Evolutionary conservation across 2,113 vertebrate species (phyloP), one percentile per base, ranked within the genome.

Genomic region (Elephantulus edwardii): DNA sequence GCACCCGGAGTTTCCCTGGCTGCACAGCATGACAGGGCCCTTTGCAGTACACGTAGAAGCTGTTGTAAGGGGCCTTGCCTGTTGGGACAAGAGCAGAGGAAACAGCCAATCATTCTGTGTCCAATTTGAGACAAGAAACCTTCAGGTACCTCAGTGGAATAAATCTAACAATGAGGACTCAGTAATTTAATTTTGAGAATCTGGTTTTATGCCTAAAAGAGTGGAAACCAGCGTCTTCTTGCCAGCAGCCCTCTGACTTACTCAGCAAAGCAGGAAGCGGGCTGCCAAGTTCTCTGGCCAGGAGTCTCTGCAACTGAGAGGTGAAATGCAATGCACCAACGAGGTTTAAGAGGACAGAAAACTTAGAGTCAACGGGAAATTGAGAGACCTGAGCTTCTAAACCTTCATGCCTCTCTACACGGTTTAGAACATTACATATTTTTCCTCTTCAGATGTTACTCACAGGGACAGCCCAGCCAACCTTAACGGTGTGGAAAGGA

Each of bases 21-120:
- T 98, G 98, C 74, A 99, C 95, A 2, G 97, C 96, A 13, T 94
- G 93, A 93, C 99, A 99, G 80, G 95, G 92, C 62, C 93, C 95
- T 95, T 99, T 99, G 97, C 99, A 99, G 71, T 97, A 99, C 86
- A 99, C 98, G 30, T 98, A 99, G 95, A 99, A 99, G 71, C 97
- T 98, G 96, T 97, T 98, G 97, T 98, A 97, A 62, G 84, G 68
- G 8, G 84, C 70, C 89, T 91, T 88, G 90, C 97, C 98, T 99
- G 97, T 93, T 40, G 93, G 26, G 1, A 26, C 86, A 68, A 54
- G 19, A 94, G 52, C n/a, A 95, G 93, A 88, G 1, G 28, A 71
- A 89, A 7, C 0, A 46, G 40, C 44, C 78, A 5, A 48, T 92
- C n/a, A 84, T 17, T 16, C 14, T 42, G n/a, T 88, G 30, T 64